Evolutionary conservation across 2,888 invertebrate genomes (phyloP).

Genomic region (Aelia acuminata): DNA sequence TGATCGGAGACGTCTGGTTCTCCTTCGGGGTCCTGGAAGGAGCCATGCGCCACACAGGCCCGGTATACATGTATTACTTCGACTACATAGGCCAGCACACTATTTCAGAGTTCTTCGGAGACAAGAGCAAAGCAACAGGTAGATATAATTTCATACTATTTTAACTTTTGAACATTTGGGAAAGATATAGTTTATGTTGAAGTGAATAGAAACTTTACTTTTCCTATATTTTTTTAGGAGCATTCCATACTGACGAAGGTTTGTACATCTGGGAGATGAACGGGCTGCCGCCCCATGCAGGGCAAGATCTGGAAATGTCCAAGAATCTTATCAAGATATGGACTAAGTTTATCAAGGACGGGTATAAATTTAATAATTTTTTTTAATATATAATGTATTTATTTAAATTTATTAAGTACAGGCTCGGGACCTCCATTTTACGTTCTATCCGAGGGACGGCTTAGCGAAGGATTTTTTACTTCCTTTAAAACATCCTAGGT

Average conservation of each 20-base stretch:
- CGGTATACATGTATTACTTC: slow-evolving; percentile 65
- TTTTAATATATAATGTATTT: neutral
- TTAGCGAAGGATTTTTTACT: too few relatives aligned
- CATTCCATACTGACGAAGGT: slow-evolving; percentile 61
- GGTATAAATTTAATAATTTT: slow-evolving; percentile 44
- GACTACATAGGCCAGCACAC: slow-evolving; percentile 64
- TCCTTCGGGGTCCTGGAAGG: slow-evolving; percentile 62
- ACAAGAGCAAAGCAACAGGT: slow-evolving; percentile 51
- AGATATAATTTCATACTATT: neutral
- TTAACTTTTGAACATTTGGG: neutral
- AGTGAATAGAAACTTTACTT: slow-evolving; percentile 8
- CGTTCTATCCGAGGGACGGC: too few relatives aligned
- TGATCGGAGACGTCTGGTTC: slow-evolving; percentile 65
- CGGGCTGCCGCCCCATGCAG: neutral
- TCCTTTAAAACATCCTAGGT: too few relatives aligned
- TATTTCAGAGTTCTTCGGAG: slow-evolving; percentile 57
- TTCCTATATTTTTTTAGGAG: slow-evolving; percentile 59
- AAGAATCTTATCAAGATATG: slow-evolving; percentile 46
- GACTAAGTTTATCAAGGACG: slow-evolving; percentile 58
- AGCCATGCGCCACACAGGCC: slow-evolving; percentile 56
- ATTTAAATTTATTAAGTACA: too few relatives aligned
- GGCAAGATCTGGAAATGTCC: slow-evolving; percentile 52
- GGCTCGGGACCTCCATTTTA: too few relatives aligned
- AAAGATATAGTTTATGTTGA: neutral
- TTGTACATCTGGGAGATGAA: slow-evolving; percentile 57